phyloP scores from a whole-genome alignment of 2,113 vertebrate species.

The Macroglossus sobrinus region DNA sequence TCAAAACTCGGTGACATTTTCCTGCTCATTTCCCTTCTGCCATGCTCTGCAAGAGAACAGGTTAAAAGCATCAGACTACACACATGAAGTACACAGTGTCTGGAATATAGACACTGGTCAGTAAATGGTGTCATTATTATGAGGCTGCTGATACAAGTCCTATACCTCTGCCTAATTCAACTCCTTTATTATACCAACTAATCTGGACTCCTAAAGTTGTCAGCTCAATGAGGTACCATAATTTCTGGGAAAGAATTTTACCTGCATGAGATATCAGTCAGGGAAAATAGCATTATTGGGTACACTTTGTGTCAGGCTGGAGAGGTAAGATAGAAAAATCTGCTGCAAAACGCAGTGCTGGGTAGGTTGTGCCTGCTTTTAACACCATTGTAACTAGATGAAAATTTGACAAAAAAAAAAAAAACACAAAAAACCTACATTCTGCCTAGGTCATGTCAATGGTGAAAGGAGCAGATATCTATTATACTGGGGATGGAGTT shows the following conservation, averaged over 20 bases:
- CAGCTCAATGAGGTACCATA: not conserved
- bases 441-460: not conserved
- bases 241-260: not conserved
- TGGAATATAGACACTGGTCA: not conserved
- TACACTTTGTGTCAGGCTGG: not conserved
- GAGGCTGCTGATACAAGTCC: no score
- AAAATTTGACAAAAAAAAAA: not conserved
- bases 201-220: not conserved
- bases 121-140: not conserved
- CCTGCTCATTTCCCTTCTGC: not conserved
- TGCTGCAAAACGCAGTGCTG: not conserved
- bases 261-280: not conserved
- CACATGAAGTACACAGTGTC: not conserved
- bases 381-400: not conserved
- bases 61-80: not conserved
- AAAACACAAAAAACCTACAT: not conserved
- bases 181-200: not conserved
- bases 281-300: not conserved
- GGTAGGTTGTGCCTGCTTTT: not conserved
- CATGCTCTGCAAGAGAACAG: not conserved
- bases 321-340: not conserved
- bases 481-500: not conserved
- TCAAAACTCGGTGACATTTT: not conserved
- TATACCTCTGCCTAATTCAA: not conserved
- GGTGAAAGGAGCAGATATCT: not conserved